phyloP scores from a whole-genome alignment of 2,113 vertebrate genomes.

The Micromys minutus region DNA sequence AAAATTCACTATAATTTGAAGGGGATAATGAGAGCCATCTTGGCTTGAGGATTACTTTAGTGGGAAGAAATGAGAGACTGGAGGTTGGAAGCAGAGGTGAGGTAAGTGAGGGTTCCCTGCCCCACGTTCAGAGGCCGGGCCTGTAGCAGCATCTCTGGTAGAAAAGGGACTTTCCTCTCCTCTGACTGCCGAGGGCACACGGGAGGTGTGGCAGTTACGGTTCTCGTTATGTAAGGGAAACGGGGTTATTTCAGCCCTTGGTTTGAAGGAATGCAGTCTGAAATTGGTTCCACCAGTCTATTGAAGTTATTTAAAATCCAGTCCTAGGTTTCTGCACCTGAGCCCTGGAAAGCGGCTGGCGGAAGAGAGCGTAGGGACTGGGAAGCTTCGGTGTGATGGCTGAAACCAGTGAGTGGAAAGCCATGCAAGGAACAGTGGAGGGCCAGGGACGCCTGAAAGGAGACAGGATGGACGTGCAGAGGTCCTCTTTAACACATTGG shows the following conservation, averaged over 20 bases:
- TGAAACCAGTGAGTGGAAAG: not conserved
- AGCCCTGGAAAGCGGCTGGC: not conserved
- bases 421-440: rapidly evolving
- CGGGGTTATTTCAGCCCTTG: not conserved
- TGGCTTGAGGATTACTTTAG: rapidly evolving
- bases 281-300: not conserved
- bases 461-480: rapidly evolving
- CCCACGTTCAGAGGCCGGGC: not conserved
- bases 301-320: not conserved
- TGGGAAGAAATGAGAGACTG: not conserved
- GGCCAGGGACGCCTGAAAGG: not conserved
- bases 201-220: not conserved
- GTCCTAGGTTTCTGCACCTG: no score
- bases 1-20: not conserved
- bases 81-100: not conserved
- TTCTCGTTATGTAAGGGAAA: not conserved
- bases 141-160: no score
- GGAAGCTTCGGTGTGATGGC: no score
- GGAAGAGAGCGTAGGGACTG: no score
- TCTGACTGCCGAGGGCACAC: not conserved
- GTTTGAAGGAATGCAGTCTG: not conserved
- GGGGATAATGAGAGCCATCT: not conserved
- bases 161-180: not conserved
- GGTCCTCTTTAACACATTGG: rapidly evolving
- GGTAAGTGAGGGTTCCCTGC: not conserved